These are phyloP conservation scores for Mormoops blainvillei DNA, from an alignment of 2,113 vertebrate genomes.

Conservation along the genomic window DNA sequence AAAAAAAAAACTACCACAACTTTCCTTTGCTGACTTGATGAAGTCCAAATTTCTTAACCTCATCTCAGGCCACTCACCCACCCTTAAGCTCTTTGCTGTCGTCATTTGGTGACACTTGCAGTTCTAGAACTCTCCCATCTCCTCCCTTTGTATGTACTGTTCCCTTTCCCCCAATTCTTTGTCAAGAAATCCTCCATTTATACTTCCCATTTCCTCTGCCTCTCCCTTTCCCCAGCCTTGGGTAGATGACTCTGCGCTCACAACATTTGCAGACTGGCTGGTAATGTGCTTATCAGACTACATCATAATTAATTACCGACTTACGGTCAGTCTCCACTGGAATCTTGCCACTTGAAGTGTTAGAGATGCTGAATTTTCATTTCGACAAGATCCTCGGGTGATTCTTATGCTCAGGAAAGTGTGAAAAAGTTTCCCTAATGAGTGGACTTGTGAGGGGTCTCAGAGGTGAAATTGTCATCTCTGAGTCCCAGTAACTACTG, in stretches of 20 bases:
- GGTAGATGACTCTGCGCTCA: background rate
- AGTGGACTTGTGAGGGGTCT: background rate
- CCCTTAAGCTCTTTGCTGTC: background rate
- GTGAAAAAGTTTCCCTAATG: background rate
- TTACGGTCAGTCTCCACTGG: background rate
- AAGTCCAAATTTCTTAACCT: background rate
- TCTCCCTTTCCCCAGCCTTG: background rate
- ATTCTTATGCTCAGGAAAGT: background rate
- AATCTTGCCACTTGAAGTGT: background rate
- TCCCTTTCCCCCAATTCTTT: background rate
- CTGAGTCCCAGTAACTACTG: background rate
- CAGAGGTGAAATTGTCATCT: background rate
- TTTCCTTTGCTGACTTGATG: background rate
- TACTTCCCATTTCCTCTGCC: background rate
- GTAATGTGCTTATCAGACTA: background rate
- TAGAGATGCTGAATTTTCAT: background rate
- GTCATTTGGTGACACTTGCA: background rate
- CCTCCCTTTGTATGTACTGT: background rate
- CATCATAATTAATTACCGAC: background rate
- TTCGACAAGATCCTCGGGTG: background rate
- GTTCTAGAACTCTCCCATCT: background rate
- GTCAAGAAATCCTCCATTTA: background rate
- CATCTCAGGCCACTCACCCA: background rate
- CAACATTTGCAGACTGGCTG: background rate
- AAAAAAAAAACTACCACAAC: background rate